These are phyloP conservation scores for Melanotaenia pygmaea DNA, from an alignment of 2,797 vertebrate species.

Conservation along the genomic window DNA sequence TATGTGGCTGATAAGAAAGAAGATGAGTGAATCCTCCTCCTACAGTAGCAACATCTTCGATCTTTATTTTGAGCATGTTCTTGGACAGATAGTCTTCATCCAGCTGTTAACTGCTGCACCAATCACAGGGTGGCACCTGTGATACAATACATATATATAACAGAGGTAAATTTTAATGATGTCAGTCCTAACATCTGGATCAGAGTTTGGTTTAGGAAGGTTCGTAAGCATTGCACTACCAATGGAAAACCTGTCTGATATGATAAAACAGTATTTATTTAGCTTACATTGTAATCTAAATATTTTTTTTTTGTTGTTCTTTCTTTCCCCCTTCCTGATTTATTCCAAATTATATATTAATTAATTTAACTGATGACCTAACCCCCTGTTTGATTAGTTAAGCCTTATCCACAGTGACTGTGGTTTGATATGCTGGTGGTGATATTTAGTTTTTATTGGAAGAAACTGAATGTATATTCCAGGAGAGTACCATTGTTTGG, in stretches of 20 bases:
- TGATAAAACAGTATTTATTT: neutral
- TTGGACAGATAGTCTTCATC: neutral
- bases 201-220: neutral
- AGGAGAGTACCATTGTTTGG: too few relatives aligned
- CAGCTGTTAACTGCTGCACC: neutral
- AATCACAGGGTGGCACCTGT: neutral
- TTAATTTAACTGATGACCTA: too few relatives aligned
- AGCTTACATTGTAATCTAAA: neutral
- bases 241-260: neutral
- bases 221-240: neutral
- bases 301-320: too few relatives aligned
- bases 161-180: neutral
- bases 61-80: neutral
- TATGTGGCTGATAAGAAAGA: neutral
- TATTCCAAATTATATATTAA: too few relatives aligned
- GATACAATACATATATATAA: neutral
- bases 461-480: too few relatives aligned
- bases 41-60: neutral
- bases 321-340: too few relatives aligned
- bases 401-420: too few relatives aligned
- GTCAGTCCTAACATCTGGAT: neutral
- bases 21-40: neutral
- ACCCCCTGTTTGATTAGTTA: too few relatives aligned
- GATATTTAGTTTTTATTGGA: too few relatives aligned
- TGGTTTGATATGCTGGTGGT: too few relatives aligned